Percentiles rank a stretch among this genome's conserved stretches.
Evolutionary conservation across 2,888 invertebrate genomes (phyloP).

Genomic region (Limnephilus auricula): DNA sequence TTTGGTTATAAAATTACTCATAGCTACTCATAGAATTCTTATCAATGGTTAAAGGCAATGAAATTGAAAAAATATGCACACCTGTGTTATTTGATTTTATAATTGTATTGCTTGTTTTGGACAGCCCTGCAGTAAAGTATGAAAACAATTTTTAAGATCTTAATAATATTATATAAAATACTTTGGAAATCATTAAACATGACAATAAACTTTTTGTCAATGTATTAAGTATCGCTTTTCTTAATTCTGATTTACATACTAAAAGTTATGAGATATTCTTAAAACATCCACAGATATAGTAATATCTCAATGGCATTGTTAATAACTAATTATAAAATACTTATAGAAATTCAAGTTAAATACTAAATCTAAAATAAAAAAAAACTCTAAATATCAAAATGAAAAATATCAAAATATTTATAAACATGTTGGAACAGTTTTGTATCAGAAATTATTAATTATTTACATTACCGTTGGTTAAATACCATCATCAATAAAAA

Average conservation of each 20-base stretch:
- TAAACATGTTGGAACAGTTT: background rate
- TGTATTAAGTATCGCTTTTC: background rate
- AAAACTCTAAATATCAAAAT: background rate
- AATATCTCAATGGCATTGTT: slow-evolving; percentile 2
- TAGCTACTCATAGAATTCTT: no score
- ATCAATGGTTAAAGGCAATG: no score
- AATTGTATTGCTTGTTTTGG: background rate
- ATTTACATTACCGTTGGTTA: background rate
- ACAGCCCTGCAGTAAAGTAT: background rate
- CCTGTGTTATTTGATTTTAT: background rate
- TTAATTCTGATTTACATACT: background rate
- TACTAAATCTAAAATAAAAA: background rate
- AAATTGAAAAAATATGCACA: background rate
- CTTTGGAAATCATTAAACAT: background rate
- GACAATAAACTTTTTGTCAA: background rate
- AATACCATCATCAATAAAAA: no score
- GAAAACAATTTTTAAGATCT: background rate
- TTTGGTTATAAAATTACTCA: no score
- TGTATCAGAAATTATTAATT: background rate
- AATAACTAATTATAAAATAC: background rate
- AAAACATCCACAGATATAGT: background rate
- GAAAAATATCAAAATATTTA: background rate
- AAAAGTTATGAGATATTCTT: background rate
- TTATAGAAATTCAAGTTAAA: background rate
- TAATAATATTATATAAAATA: background rate